A percentile compares a stretch with the other conserved stretches of the same genome.
phyloP scores from a whole-genome alignment of 2,888 invertebrate species.

The Amblyteles armatorius region DNA sequence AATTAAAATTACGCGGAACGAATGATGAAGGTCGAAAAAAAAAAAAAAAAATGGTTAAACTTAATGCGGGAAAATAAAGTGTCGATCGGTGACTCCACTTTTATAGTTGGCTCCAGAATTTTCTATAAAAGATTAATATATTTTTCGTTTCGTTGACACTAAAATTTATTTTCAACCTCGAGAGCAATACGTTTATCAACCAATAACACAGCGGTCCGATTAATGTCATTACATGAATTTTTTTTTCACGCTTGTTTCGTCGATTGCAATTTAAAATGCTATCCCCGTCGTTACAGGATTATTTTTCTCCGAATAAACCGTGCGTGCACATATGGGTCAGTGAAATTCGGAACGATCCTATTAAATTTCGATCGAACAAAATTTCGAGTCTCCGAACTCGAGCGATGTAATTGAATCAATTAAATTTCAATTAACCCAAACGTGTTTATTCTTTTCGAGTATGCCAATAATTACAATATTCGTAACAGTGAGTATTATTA shows the following conservation, averaged over 20 bases:
- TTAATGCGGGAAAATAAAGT: background rate
- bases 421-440: background rate
- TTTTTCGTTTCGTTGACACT: background rate
- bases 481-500: conserved; percentile 22
- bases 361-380: background rate
- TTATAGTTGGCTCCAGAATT: too few species aligned
- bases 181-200: background rate
- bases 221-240: background rate
- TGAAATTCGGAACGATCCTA: background rate
- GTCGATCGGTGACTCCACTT: background rate
- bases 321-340: background rate
- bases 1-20: background rate
- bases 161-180: background rate
- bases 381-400: background rate
- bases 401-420: background rate
- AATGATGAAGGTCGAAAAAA: background rate
- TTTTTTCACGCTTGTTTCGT: background rate
- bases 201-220: background rate
- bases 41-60: background rate
- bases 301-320: too few species aligned
- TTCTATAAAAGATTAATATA: background rate
- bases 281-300: background rate
- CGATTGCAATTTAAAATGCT: background rate
- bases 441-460: background rate
- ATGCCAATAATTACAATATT: background rate